Evolutionary conservation across 2,888 invertebrate genomes (phyloP), one percentile per base, ranked within the genome.

Genomic region (Rotaria magnacalcarata): DNA sequence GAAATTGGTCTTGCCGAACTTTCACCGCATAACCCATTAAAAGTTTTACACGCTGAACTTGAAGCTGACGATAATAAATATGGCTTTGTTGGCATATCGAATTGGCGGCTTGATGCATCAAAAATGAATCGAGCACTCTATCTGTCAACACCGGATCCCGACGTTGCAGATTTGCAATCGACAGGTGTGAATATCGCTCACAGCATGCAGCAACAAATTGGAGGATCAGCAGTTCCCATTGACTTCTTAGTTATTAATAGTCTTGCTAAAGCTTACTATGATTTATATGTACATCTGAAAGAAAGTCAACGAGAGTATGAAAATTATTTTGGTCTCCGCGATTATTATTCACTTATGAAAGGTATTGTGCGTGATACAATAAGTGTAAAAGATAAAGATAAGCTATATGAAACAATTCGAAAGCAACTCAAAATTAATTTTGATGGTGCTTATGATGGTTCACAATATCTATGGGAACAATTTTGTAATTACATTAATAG

Each of bases 81-180:
- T 75, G 90, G 89, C 16, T 90, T 90, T 86, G 89, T 90, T 88
- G 90, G 90, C n/a, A 90, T 90, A 27, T 90, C 90, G n/a, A 90
- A 90, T 88, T 90, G 90, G 90, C 90, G 90, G 2, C 34, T 34
- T 34, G 34, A 34, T 34, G 34, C 34, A 34, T 34, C 34, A 34
- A 34, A 34, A 34, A 90, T 90, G 90, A 90, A 90, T 88, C 86
- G 90, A 87, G 90, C 90, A n/a, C 89, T 90, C 43, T 88, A 89
- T 11, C 90, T 90, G 19, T 89, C 89, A 87, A 87, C 89, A 75
- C 89, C 89, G n/a, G 88, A 89, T 8, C 88, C 89, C 88, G 88
- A 88, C 84, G 88, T 88, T 10, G 87, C 88, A 50, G 88, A 89
- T 74, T 87, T 88, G 67, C 88, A 88, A 84, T 87, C 88, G 84